Base-by-base conservation (phyloP, 2,888 invertebrate genomes). In the Acholoe squamosa region DNA sequence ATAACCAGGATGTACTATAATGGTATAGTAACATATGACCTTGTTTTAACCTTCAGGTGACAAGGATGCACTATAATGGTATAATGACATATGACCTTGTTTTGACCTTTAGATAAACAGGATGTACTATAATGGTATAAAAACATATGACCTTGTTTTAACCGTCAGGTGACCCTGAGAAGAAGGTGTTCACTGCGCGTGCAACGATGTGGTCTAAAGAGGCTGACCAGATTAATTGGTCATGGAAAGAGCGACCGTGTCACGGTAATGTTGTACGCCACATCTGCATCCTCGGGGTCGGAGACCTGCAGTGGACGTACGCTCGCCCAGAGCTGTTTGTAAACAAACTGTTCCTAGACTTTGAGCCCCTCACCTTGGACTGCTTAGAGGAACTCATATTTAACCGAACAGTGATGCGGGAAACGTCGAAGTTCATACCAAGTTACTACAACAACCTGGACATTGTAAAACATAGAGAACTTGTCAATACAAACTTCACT, bases 271-370 rank as follows among this genome's bases (percentile, higher is more conserved):
- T 92, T 86, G 94, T 94, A 0, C 93, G 94, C 22, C 92, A 93
- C 14, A 92, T 95, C 12, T 95, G 95, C 89, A 93, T 95, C 0
- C 94, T 94, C 90, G 95, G 95, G 0, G 92, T 94, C 0, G 93
- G 93, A 12, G 95, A 93, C 61, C 91, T 95, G 10, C 91, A 91
- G 0, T 92, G 92, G 91, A 92, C 95, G 0, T 84, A 91, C 0
- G 89, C 92, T 10, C 91, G 93, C n/a, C 93, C 93, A n/a, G 93
- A 94, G 71, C 92, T 95, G 16, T 95, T 95, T 91, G 94, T 93
- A n/a, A 95, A 95, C 91, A 95, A 95, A 90, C 94, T 95, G 91
- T 90, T 90, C 89, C 43, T 31, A 34, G 89, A 90, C 25, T 92
- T 88, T 54, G 89, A 92, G 71, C 89, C 86, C 54, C 31, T 92